phyloP scores from a whole-genome alignment of 2,797 vertebrate genomes.

The Cottoperca gobio region DNA sequence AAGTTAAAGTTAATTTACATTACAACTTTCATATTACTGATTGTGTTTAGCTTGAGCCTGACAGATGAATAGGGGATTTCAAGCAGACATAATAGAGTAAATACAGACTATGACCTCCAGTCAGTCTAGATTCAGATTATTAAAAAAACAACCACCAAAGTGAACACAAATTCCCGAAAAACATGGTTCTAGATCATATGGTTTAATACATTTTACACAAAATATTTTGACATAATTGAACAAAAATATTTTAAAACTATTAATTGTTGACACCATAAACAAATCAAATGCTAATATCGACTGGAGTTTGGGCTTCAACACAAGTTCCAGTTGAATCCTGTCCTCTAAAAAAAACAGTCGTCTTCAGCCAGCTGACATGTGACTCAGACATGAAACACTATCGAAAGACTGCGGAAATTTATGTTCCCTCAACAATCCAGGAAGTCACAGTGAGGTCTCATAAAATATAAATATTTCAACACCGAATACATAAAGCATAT shows the following conservation, averaged over 20 bases:
- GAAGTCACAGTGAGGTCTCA: constrained; percentile 48
- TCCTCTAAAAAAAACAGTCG: constrained; percentile 2
- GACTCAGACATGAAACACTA: constrained; percentile 44
- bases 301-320: neutral
- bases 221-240: neutral
- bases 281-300: neutral
- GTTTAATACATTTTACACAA: neutral
- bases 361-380: constrained; percentile 47
- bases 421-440: constrained; percentile 56
- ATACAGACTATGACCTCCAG: neutral
- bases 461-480: neutral
- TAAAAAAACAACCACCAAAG: neutral
- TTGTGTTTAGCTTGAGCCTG: neutral
- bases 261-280: neutral
- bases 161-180: neutral
- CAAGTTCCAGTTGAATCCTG: neutral
- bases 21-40: neutral
- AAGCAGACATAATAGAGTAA: neutral
- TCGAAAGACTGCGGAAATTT: constrained; percentile 55
- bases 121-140: neutral
- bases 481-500: neutral
- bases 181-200: neutral
- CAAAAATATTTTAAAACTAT: neutral
- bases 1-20: no score
- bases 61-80: neutral